phyloP scores from a whole-genome alignment of 1,140 invertebrate species.

The Callitettix versicolor region DNA sequence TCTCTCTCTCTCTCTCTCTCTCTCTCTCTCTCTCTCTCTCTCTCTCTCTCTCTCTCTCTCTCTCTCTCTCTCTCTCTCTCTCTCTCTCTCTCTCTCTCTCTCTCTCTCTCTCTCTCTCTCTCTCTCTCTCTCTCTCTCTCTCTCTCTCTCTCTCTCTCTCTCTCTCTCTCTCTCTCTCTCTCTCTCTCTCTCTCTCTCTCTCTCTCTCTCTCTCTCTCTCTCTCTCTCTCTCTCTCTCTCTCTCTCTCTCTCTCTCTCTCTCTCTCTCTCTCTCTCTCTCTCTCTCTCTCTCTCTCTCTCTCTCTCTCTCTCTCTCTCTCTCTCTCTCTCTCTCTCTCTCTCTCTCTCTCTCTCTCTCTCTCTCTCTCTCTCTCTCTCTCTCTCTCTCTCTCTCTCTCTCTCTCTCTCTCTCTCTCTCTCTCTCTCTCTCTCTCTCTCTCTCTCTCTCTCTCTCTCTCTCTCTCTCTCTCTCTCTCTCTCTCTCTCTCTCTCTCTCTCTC shows the following conservation, averaged over 20 bases:
- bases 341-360: background rate
- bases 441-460: background rate
- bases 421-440: background rate
- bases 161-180: background rate
- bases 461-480: background rate
- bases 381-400: background rate
- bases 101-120: conserved; percentile 11
- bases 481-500: background rate
- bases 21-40: background rate
- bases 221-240: background rate
- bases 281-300: background rate
- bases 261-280: background rate
- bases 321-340: background rate
- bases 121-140: background rate
- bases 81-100: conserved; percentile 4
- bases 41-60: background rate
- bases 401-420: background rate
- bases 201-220: background rate
- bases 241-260: background rate
- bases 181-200: background rate
- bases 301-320: background rate
- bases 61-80: background rate
- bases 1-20: background rate
- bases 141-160: background rate
- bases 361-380: background rate